These are phyloP conservation scores for Stenopsyche tienmushanensis DNA, from an alignment of 1,140 invertebrate genomes.

Conservation along the genomic window DNA sequence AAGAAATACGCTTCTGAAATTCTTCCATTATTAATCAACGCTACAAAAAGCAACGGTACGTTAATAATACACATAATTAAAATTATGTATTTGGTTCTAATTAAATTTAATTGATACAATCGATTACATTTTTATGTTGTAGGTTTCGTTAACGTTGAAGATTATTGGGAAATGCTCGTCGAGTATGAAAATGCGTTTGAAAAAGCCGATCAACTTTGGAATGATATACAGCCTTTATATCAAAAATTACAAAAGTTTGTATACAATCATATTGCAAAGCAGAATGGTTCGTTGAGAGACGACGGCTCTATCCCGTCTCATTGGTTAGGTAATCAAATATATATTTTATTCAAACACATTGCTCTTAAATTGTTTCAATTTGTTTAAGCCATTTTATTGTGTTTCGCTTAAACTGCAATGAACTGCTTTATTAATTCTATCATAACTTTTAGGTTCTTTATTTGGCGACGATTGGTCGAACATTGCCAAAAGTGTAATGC, in stretches of 20 bases:
- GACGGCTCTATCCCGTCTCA: slow-evolving; percentile 55
- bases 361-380: not conserved
- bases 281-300: slow-evolving; percentile 46
- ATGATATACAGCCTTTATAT: slow-evolving; percentile 56
- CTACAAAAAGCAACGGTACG: slow-evolving; percentile 60
- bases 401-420: not conserved
- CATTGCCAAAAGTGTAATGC: slow-evolving; percentile 57
- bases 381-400: not conserved
- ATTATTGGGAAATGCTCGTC: slow-evolving; percentile 62
- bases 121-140: slow-evolving; percentile 1
- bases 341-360: not conserved
- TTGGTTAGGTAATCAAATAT: slow-evolving; percentile 56
- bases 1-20: slow-evolving; percentile 53
- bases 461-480: slow-evolving; percentile 62
- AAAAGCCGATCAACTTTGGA: slow-evolving; percentile 56
- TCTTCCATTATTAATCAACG: slow-evolving; percentile 56
- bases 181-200: slow-evolving; percentile 57
- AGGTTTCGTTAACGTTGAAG: slow-evolving; percentile 50
- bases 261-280: slow-evolving; percentile 45
- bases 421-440: slow-evolving; percentile 14
- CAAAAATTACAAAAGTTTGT: slow-evolving; percentile 59
- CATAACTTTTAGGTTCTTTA: slow-evolving; percentile 53
- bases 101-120: not conserved
- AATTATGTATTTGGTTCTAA: too few species aligned
- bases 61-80: slow-evolving; percentile 28